Evolutionary conservation across 2,888 invertebrate species (phyloP).

Genomic region (Bedellia somnulentella): DNA sequence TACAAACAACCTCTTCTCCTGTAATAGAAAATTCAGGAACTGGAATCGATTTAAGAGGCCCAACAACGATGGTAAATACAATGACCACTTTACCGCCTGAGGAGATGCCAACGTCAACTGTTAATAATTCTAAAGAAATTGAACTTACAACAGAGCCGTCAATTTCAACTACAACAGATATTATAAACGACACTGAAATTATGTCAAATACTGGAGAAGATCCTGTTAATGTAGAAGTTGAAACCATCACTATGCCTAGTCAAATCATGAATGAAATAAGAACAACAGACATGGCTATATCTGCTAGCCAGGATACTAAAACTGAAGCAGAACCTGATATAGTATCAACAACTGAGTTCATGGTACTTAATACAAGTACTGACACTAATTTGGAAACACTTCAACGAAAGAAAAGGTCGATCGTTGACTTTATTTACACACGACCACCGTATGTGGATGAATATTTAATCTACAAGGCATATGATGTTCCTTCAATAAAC

Average conservation of each 20-base stretch:
- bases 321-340: conserved; percentile 1
- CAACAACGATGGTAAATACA: not conserved
- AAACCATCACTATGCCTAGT: not conserved
- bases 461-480: conserved; percentile 34
- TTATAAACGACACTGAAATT: not conserved
- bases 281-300: conserved; percentile 1
- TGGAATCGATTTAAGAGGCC: not conserved
- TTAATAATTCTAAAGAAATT: no score
- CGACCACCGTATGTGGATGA: conserved; percentile 39
- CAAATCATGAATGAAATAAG: not conserved
- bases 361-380: no score
- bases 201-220: not conserved
- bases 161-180: not conserved
- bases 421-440: conserved; percentile 41
- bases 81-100: not conserved
- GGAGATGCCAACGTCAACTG: not conserved
- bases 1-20: conserved; percentile 10
- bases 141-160: not conserved
- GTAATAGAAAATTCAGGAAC: conserved; percentile 9
- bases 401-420: conserved; percentile 37
- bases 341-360: conserved; percentile 11
- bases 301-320: not conserved
- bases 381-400: conserved; percentile 30
- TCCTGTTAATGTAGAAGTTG: no score
- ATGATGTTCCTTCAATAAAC: conserved; percentile 29